Conservation (phyloP, 1,140 invertebrate genomes). For the Caenorhabditis briggsae region DNA sequence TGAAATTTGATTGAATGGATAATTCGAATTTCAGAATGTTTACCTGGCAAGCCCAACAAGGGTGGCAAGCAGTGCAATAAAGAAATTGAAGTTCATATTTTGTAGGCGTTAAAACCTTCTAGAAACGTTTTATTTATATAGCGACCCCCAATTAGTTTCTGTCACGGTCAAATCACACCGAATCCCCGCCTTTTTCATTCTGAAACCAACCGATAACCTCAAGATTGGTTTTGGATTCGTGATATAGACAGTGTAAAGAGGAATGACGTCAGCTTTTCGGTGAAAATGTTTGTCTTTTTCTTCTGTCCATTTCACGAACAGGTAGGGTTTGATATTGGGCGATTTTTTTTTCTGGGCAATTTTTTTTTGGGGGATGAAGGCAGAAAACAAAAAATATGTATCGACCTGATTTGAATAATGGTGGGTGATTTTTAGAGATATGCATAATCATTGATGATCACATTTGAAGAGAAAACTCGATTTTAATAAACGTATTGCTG, state of each 20-base stretch:
- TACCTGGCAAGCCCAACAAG: constrained; percentile 26
- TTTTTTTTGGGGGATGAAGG: background rate
- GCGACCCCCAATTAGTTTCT: background rate
- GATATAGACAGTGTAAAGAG: constrained; percentile 27
- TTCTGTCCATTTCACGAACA: constrained; percentile 2
- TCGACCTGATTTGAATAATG: constrained; percentile 28
- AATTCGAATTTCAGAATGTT: too few species aligned
- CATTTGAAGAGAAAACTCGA: background rate
- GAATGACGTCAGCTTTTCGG: constrained; percentile 44
- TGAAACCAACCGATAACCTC: background rate
- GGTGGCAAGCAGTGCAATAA: background rate
- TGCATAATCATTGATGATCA: background rate
- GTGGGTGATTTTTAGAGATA: background rate
- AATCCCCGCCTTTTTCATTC: constrained; percentile 27
- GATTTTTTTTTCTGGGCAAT: background rate
- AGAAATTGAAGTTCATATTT: constrained; percentile 1
- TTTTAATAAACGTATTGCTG: background rate
- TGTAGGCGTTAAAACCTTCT: background rate
- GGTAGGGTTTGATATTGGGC: background rate
- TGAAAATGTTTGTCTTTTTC: background rate
- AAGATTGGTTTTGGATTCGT: background rate
- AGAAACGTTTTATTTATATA: constrained; percentile 17
- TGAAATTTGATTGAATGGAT: background rate
- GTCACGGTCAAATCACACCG: background rate
- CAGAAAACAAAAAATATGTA: background rate